Evolutionary conservation across 2,113 vertebrate genomes (phyloP), one percentile per base, ranked within the genome.

Genomic region (Hirundichthys speculiger): DNA sequence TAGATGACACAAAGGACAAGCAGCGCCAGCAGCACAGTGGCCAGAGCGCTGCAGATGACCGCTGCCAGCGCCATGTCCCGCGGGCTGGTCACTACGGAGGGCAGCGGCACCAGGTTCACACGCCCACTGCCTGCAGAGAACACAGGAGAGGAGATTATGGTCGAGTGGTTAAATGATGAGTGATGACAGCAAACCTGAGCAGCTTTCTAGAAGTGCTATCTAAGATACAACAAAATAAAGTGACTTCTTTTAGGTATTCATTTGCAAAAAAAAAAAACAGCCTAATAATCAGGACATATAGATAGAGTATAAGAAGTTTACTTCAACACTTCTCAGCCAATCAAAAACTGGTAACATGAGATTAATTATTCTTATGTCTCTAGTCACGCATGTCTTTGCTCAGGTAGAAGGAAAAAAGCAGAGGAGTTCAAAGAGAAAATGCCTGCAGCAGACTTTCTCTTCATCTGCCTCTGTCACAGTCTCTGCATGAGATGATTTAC

Each of bases 1-100:
- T 99, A 99, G 88, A 98, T 98, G 77, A 94, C 88, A 3, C 96
- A 97, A n/a, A 99, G 94, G 69, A 96, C 94, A 38, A 98, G 93
- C 45, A 99, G 94, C 42, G 97, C 96, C 55, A 98, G 91, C 59
- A 99, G 93, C 34, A 99, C 97, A 0, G 95, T 96, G 5, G 96
- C 95, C 83, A 99, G 89, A 1, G 96, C 97, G 1, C 96, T 98
- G 89, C 97, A 99, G 89, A 98, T 98, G 50, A 99, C 94, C 0
- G 96, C 96, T 0, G 96, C 97, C 70, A 99, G 90, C 14, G 96
- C 97, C 13, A 97, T 94, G 86, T 99, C 97, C 63, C 95, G 88
- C 0, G 96, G 96, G 67, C 96, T 98, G 73, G 95, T 95, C 78
- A 92, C 94, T 4, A 94, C 92, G 1, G 95, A 89, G 0, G 95